Conservation (phyloP, 2,113 vertebrate genomes). For the Tapirus terrestris region DNA sequence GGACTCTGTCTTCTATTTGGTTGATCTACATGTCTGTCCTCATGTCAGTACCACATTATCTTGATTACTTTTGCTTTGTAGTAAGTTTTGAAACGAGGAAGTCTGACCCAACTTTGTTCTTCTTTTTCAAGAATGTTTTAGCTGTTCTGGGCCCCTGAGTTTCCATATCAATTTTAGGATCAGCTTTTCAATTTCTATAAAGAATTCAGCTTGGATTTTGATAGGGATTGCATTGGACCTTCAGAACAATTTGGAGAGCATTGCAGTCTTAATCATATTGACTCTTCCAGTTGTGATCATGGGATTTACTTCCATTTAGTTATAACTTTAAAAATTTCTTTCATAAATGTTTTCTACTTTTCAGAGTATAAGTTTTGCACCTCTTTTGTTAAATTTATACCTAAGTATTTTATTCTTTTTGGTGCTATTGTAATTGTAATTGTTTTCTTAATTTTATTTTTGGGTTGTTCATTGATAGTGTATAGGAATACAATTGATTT, state of each 20-base stretch:
- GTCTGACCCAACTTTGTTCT: neutral
- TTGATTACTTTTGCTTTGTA: neutral
- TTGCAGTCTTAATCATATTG: neutral
- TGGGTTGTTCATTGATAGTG: neutral
- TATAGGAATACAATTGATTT: neutral
- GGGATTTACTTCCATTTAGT: neutral
- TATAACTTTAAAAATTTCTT: neutral
- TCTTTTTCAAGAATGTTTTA: neutral
- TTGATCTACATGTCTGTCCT: neutral
- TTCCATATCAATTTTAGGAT: neutral
- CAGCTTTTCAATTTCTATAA: neutral
- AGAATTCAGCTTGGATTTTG: neutral
- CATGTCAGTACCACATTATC: neutral
- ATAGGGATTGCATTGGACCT: neutral
- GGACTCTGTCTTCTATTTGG: neutral
- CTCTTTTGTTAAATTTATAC: neutral
- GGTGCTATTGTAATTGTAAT: neutral
- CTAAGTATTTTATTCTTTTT: neutral
- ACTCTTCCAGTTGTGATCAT: neutral
- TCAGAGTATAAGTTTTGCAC: neutral
- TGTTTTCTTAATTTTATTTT: neutral
- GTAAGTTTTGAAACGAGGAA: neutral
- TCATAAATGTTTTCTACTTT: neutral
- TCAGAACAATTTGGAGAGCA: neutral
- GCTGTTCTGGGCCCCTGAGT: neutral